phyloP scores from a whole-genome alignment of 2,888 invertebrate species.

The Brenthis ino region DNA sequence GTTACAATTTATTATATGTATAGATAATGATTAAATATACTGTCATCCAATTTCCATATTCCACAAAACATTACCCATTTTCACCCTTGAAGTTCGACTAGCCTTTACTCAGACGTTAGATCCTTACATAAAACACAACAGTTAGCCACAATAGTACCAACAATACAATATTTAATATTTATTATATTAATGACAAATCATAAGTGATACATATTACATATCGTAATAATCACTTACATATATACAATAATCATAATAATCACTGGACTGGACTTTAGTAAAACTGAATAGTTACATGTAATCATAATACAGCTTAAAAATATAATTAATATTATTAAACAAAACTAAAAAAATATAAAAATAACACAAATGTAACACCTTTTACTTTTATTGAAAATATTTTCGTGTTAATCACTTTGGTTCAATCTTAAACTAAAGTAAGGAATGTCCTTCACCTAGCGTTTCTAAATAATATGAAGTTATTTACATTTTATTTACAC shows the following conservation, averaged over 20 bases:
- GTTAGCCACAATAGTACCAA: not conserved
- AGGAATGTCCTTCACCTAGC: slow-evolving; percentile 7
- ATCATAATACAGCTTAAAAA: too few relatives aligned
- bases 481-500: slow-evolving; percentile 5
- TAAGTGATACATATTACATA: too few relatives aligned
- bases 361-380: too few relatives aligned
- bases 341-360: too few relatives aligned
- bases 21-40: not conserved
- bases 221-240: too few relatives aligned
- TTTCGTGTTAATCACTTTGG: not conserved
- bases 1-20: too few relatives aligned
- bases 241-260: too few relatives aligned
- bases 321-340: too few relatives aligned
- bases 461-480: slow-evolving; percentile 2
- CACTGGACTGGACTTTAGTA: too few relatives aligned
- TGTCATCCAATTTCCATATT: not conserved
- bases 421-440: not conserved
- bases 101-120: slow-evolving; percentile 8
- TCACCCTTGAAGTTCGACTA: slow-evolving; percentile 15
- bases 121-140: not conserved
- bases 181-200: too few relatives aligned
- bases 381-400: not conserved
- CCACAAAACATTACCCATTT: slow-evolving; percentile 15
- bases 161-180: not conserved
- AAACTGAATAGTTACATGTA: too few relatives aligned